phyloP scores from a whole-genome alignment of 1,140 invertebrate species.

The Drosophila teissieri region DNA sequence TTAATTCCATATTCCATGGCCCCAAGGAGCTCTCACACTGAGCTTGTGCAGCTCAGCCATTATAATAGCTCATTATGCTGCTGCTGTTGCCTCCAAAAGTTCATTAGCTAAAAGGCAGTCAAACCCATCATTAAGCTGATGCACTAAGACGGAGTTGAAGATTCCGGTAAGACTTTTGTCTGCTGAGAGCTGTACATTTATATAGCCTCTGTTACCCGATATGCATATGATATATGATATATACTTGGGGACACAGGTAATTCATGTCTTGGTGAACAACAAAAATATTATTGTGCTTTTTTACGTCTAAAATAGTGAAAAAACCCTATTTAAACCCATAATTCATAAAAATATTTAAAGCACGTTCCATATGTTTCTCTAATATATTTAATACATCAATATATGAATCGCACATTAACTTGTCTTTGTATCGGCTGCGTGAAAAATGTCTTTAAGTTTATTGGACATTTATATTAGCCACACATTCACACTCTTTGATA shows the following conservation, averaged over 20 bases:
- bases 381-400: too few relatives aligned
- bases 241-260: too few relatives aligned
- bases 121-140: slow-evolving; percentile 11
- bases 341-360: too few relatives aligned
- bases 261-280: too few relatives aligned
- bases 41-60: slow-evolving; percentile 70
- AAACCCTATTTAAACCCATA: too few relatives aligned
- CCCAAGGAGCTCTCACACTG: slow-evolving; percentile 18
- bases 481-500: slow-evolving; percentile 8
- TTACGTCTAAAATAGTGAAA: too few relatives aligned
- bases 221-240: too few relatives aligned
- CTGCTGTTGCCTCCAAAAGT: slow-evolving; percentile 45
- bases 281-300: too few relatives aligned
- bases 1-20: slow-evolving; percentile 73
- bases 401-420: slow-evolving; percentile 62
- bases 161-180: background rate
- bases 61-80: slow-evolving; percentile 77
- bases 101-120: slow-evolving; percentile 75
- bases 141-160: slow-evolving; percentile 2
- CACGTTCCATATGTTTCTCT: too few relatives aligned
- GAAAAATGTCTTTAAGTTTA: slow-evolving; percentile 50
- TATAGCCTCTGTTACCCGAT: too few relatives aligned
- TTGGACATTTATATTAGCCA: slow-evolving; percentile 25
- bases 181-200: slow-evolving; percentile 29
- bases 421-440: slow-evolving; percentile 15